Base-by-base conservation (phyloP, 2,113 vertebrate species). In the Circaetus cinerascens region DNA sequence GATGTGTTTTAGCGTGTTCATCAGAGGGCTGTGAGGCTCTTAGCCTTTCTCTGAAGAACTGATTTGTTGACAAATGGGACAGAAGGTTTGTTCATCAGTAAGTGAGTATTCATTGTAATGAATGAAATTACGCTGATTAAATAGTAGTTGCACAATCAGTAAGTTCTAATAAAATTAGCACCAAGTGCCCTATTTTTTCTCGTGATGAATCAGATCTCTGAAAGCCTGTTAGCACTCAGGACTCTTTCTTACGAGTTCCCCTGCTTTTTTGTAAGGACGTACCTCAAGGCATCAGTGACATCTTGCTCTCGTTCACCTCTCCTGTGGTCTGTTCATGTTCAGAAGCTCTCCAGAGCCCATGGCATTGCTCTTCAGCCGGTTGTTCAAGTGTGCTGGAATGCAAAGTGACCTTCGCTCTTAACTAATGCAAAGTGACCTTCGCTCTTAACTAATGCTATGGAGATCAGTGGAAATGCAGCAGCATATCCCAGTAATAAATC, bases 401-500 rank as follows among this genome's bases (percentile, higher is more conserved):
- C 41, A 71, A 55, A 94, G 68, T 92, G 79, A 78, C 76, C 59
- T 90, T 88, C 0, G 5, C 72, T 77, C 75, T 86, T 84, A 91
- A 79, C 48, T 68, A 67, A 92, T 92, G 56, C 91, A 71, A 55
- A 94, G 68, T 92, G 79, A 78, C 76, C 59, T 90, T 88, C 0
- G 5, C 72, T 77, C 75, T 86, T 84, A 91, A 79, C 48, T 68
- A 67, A 92, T 92, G 56, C 91, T 79, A 55, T 89, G 93, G 95
- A 90, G 81, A 91, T 96, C 92, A 95, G 88, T 40, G 66, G 48
- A 64, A 92, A 72, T 57, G 62, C 53, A 86, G 92, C 74, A 88
- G 66, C 51, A 62, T 77, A 83, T 90, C 83, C 86, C 75, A 88
- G 88, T 59, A 93, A 72, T 95, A 97, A 90, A 95, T 90, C 88